These are phyloP conservation scores for Drosophila vallismaia DNA, from an alignment of 2,888 invertebrate genomes.

Conservation along the genomic window DNA sequence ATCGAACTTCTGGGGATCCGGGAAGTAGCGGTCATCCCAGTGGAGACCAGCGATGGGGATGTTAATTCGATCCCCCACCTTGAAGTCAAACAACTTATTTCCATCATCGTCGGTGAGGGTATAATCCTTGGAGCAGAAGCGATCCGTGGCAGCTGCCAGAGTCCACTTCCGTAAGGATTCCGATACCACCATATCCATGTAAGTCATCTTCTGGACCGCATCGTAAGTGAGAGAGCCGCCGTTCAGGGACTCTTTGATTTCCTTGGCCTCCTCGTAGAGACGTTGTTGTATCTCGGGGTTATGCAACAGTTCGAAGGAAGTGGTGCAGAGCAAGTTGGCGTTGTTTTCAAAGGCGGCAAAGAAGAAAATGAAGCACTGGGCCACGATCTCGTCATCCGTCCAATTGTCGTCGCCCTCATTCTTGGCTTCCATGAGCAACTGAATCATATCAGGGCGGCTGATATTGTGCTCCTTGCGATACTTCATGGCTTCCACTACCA, in stretches of 20 bases:
- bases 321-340: slow-evolving; percentile 83
- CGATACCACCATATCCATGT: slow-evolving; percentile 87
- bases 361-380: slow-evolving; percentile 86
- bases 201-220: slow-evolving; percentile 85
- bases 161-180: slow-evolving; percentile 85
- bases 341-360: slow-evolving; percentile 85
- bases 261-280: slow-evolving; percentile 85
- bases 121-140: slow-evolving; percentile 85
- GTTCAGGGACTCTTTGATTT: slow-evolving; percentile 81
- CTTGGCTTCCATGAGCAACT: slow-evolving; percentile 85
- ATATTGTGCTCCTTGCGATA: slow-evolving; percentile 19
- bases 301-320: slow-evolving; percentile 85
- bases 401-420: slow-evolving; percentile 58
- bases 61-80: slow-evolving; percentile 82
- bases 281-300: slow-evolving; percentile 86
- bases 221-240: slow-evolving; percentile 85
- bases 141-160: slow-evolving; percentile 83
- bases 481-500: slow-evolving; percentile 17
- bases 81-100: slow-evolving; percentile 85
- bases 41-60: slow-evolving; percentile 83
- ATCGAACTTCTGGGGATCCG: slow-evolving; percentile 85
- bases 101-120: slow-evolving; percentile 78
- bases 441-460: slow-evolving; percentile 17
- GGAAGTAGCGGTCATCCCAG: slow-evolving; percentile 85
- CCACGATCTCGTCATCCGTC: slow-evolving; percentile 83